Evolutionary conservation across 2,888 invertebrate species (phyloP), one percentile per base, ranked within the genome.

Genomic region (Steinernema carpocapsae): DNA sequence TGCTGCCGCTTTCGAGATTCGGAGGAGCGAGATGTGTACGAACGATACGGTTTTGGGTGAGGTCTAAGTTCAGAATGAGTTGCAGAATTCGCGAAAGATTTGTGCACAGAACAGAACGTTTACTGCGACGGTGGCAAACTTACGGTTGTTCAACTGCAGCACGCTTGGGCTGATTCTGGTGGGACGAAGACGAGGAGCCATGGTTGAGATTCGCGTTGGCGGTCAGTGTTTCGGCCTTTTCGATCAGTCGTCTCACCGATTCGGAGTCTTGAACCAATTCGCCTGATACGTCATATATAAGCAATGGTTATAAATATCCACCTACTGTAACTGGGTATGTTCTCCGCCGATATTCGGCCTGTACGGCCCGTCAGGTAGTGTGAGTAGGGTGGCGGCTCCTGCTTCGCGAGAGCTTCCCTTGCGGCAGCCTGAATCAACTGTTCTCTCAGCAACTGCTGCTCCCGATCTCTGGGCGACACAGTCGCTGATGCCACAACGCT

Each of bases 231-330:
- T 32, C 64, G 6, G 64, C 64, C n/a, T 64, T 64, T 29, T 64
- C 64, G 29, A 64, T 64, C 10, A 64, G 19, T 7, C 26, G 24
- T 29, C 64, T 22, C 6, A 64, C 64, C 17, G 32, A 2, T 17
- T 64, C 64, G 17, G 64, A 64, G 14, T 64, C 64, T 64, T 64
- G 64, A 29, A n/a, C 64, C 17, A 64, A 6, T 3, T 19, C 64
- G 4, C 37, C 37, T 37, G 37, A 37, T 7, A 48, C 17, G 14
- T 48, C 14, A 14, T 43, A 43, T 48, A 48, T 19, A 3, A n/a
- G n/a, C 4, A 4, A n/a, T 4, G 3, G 48, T 14, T 4, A 48
- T 4, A 7, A 2, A 48, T 3, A 14, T 48, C 6, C 17, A n/a
- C 64, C 29, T 32, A 64, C 64, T 17, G 64, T 64, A 64, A 32